phyloP scores from a whole-genome alignment of 2,797 vertebrate genomes.

The Serranus cabrilla region DNA sequence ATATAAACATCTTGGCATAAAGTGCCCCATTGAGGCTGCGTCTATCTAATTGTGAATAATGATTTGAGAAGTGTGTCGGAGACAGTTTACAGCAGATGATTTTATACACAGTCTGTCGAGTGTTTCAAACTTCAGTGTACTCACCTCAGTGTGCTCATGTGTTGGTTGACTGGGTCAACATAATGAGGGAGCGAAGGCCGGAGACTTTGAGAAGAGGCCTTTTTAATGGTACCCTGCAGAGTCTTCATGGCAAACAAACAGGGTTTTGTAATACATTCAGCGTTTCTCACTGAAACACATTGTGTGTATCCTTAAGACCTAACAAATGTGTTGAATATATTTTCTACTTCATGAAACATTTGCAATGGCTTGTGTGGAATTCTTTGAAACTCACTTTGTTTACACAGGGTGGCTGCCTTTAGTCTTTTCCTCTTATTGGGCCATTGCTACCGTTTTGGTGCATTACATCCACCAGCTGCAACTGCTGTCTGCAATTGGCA shows the following conservation, averaged over 20 bases:
- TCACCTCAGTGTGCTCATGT: slow-evolving; percentile 15
- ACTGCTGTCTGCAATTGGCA: neutral
- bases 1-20: slow-evolving; percentile 42
- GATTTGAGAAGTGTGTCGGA: slow-evolving; percentile 8
- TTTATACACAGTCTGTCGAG: slow-evolving; percentile 9
- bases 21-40: slow-evolving; percentile 29
- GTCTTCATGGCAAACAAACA: slow-evolving; percentile 19
- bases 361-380: neutral
- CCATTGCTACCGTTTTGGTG: neutral
- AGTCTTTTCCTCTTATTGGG: neutral
- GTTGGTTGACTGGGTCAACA: slow-evolving; percentile 21
- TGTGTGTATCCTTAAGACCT: neutral
- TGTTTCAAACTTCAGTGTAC: slow-evolving; percentile 21
- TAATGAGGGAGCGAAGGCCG: slow-evolving; percentile 32
- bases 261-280: neutral
- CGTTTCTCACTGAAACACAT: neutral
- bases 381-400: neutral
- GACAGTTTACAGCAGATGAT: slow-evolving; percentile 23
- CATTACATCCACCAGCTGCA: neutral
- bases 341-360: neutral
- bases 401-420: neutral
- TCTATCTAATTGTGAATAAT: slow-evolving; percentile 53
- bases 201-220: slow-evolving; percentile 15
- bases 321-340: neutral
- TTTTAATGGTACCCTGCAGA: neutral